Evolutionary conservation across 1,140 invertebrate genomes (phyloP), one percentile per base, ranked within the genome.

Genomic region (Drosophila aff.): DNA sequence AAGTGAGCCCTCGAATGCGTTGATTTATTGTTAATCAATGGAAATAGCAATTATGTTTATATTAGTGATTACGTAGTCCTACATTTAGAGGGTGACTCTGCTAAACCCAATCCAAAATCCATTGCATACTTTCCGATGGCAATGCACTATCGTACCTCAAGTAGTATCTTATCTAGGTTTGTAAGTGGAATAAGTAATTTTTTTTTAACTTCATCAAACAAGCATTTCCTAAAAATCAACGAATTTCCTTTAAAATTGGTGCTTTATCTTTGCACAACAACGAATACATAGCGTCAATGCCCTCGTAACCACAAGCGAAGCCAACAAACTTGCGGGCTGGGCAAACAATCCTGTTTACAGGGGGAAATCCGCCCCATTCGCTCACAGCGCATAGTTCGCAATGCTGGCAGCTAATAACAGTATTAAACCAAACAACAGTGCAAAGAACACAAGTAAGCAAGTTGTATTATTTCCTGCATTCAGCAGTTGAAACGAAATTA

Each of bases 381-480:
- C 52, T 15, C 13, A 53, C 50, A 36, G 18, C 50, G 31, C 50
- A 36, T 21, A 53, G 33, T 40, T 55, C 15, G 33, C 53, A 26
- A 21, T 40, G 53, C 36, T 40, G 53, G 36, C 53, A 13, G 53
- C 53, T 57, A 57, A 57, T 40, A 57, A 57, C 36, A 57, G 53
- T 57, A 57, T 57, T 36, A 57, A 57, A 40, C 21, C 53, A 57
- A 57, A 57, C 53, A 57, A 57, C 53, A 57, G 36, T 23, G 53
- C 26, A n/a, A 57, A 40, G 21, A 40, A 57, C 36, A 57, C 53
- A 57, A 57, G 36, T 40, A 57, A n/a, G 53, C 53, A 57, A 55
- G 36, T 57, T 57, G 53, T 26, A n/a, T 57, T 57, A 57, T 57
- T 40, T 40, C 53, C 53, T 26, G 23, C 53, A 57, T 57, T 57